These are phyloP conservation scores for Nothura maculosa DNA, from an alignment of 2,797 vertebrate genomes.

Conservation along the genomic window DNA sequence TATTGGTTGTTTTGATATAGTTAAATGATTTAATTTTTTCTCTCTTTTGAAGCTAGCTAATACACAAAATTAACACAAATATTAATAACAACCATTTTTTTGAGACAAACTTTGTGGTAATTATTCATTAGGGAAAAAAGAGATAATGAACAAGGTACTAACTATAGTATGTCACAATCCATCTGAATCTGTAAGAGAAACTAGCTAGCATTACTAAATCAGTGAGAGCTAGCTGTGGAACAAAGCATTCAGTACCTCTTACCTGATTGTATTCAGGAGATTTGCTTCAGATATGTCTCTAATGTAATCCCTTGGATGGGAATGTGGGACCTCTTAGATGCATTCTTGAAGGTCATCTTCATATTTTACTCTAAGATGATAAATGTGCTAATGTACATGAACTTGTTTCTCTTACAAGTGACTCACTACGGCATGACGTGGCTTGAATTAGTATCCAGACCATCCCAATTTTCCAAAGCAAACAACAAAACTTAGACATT, in stretches of 20 bases:
- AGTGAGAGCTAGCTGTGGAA: neutral
- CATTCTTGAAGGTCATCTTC: neutral
- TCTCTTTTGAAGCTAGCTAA: neutral
- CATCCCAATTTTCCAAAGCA: neutral
- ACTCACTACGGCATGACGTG: rapidly evolving
- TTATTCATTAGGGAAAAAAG: neutral
- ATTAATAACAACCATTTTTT: neutral
- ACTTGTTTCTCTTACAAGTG: neutral
- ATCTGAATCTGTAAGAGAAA: neutral
- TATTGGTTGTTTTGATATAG: neutral
- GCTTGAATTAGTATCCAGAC: neutral
- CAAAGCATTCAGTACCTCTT: neutral
- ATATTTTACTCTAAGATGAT: neutral
- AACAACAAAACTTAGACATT: neutral
- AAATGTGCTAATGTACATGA: neutral
- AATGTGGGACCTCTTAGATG: neutral
- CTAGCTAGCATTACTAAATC: rapidly evolving
- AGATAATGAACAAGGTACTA: rapidly evolving
- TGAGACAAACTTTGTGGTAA: neutral
- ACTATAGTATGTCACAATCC: neutral
- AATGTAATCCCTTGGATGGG: neutral
- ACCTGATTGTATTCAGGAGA: rapidly evolving
- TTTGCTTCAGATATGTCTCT: neutral
- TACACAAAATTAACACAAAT: neutral
- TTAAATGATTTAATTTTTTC: neutral